Base-by-base conservation (phyloP, 53 echinoderm and acorn worm genomes). In the Arbacia lixula region DNA sequence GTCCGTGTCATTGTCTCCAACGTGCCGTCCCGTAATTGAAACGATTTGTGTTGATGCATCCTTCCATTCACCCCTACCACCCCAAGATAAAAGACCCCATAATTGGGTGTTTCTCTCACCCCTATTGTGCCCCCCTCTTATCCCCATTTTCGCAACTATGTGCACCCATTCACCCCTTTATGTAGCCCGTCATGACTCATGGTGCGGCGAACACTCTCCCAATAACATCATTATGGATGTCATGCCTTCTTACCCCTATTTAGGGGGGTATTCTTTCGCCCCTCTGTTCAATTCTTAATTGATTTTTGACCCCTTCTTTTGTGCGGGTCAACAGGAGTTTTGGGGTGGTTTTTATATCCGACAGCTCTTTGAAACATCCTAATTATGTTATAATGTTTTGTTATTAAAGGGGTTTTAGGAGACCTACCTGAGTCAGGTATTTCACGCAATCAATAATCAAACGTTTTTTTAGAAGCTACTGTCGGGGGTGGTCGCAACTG, bases 101-200 rank as follows among this genome's bases (percentile, higher is more conserved):
- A 66, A 66, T 66, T 66, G 66, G 66, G 66, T 66, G 66, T 38
- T 66, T 66, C 66, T 66, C 38, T 66, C 38, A 25, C 66, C 66
- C 37, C 66, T 38, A 66, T 66, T 66, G 24, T 37, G 66, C 36
- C 38, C 37, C 66, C 37, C 20, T 66, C 66, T 66, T 66, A 22
- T 37, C 66, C 38, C 36, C 66, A 14, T 19, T 66, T 37, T 8
- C 19, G 38, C 37, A 6, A 37, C 38, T 37, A 38, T 66, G 6
- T 20, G n/a, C 36, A 37, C 38, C 66, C 38, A 66, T 37, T 66
- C 36, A 66, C 66, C 66, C 37, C 66, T 20, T 66, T 50, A 14
- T 66, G 10, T 66, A 5, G 36, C 22, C 2, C 66, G 32, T 33
- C n/a, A n/a, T n/a, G n/a, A n/a, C n/a, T n/a, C n/a, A n/a, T n/a